Conservation (phyloP, 2,797 vertebrate genomes). For the Phaenicophaeus curvirostris region DNA sequence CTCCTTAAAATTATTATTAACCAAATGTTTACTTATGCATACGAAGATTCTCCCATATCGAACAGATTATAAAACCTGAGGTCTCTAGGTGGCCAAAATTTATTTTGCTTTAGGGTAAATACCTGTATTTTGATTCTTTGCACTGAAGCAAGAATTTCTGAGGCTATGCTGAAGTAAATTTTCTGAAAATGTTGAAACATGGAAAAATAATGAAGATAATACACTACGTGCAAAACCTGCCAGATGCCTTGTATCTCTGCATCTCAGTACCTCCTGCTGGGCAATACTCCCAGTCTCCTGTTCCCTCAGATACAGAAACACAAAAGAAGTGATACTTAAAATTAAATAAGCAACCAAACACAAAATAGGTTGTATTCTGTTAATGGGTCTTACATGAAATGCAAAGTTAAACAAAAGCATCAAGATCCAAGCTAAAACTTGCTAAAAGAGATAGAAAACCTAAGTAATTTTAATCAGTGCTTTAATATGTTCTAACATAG, state of each 20-base stretch:
- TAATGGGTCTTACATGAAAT: not conserved
- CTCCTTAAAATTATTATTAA: not conserved
- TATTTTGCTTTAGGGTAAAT: not conserved
- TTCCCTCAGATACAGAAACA: not conserved
- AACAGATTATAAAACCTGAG: not conserved
- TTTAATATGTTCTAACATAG: not conserved
- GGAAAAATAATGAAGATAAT: not conserved
- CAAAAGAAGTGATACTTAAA: not conserved
- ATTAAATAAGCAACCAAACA: fast-evolving
- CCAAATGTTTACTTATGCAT: not conserved
- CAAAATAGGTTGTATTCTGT: not conserved
- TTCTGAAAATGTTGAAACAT: not conserved
- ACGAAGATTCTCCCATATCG: not conserved
- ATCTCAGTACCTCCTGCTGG: not conserved
- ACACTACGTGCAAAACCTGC: not conserved
- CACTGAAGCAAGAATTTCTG: not conserved
- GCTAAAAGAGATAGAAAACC: not conserved
- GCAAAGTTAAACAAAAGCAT: not conserved
- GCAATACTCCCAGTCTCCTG: not conserved
- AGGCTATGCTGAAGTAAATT: not conserved
- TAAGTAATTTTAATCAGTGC: not conserved
- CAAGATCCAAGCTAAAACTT: not conserved
- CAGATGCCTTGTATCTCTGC: not conserved
- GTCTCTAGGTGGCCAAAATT: not conserved
- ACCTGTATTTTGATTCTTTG: not conserved